These are phyloP conservation scores for Astur gentilis DNA, from an alignment of 2,113 vertebrate genomes.

Conservation along the genomic window DNA sequence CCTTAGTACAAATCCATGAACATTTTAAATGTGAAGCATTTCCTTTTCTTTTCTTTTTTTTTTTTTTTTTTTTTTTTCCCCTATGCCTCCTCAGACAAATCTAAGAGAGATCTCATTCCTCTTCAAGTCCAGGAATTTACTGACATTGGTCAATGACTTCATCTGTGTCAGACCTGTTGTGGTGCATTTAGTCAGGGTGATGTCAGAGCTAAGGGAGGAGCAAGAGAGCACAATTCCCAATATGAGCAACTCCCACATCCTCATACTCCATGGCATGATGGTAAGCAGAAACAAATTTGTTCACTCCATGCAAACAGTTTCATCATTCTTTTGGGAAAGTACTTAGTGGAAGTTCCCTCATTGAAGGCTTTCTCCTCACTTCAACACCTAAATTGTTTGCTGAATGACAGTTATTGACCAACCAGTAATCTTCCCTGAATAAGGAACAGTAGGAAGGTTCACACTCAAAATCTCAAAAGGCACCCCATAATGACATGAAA, in stretches of 20 bases:
- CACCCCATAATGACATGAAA: neutral
- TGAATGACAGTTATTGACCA: neutral
- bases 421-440: neutral
- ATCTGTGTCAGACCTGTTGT: neutral
- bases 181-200: neutral
- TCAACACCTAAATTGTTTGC: neutral
- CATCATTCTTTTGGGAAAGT: slow-evolving; percentile 44
- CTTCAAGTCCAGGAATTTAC: neutral
- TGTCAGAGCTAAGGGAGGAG: slow-evolving; percentile 14
- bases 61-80: too few species aligned
- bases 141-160: neutral
- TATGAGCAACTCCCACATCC: slow-evolving; percentile 5
- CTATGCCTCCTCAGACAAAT: neutral
- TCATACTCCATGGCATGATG: neutral
- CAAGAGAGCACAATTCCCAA: neutral
- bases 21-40: neutral
- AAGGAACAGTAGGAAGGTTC: neutral
- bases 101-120: neutral
- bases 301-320: neutral
- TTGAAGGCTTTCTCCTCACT: slow-evolving; percentile 12
- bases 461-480: neutral
- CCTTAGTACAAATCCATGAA: neutral
- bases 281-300: neutral
- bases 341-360: slow-evolving; percentile 37
- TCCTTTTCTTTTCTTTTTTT: neutral